Evolutionary conservation across 1,140 invertebrate species (phyloP).

Genomic region (Homarus americanus): DNA sequence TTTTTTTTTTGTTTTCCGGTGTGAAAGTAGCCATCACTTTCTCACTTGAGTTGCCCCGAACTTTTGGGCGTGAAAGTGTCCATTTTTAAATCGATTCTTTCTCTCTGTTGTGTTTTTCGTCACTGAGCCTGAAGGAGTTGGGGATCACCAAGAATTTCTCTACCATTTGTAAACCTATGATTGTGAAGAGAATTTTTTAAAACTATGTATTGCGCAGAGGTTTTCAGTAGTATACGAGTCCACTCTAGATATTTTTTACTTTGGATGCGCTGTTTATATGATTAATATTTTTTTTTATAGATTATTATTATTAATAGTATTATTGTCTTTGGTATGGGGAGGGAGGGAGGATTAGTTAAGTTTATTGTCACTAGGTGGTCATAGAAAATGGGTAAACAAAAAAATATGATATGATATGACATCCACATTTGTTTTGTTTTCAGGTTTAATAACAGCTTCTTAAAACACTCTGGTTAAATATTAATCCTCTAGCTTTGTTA

Average conservation of each 20-base stretch:
- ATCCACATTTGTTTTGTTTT: constrained; percentile 30
- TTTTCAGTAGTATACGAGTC: constrained; percentile 16
- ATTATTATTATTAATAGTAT: constrained; percentile 13
- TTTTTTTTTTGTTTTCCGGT: no score
- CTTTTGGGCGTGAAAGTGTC: background rate
- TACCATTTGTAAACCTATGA: constrained; percentile 64
- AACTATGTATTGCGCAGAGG: constrained; percentile 56
- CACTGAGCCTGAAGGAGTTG: constrained; percentile 44
- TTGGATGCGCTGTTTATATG: constrained; percentile 11
- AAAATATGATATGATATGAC: constrained; percentile 33
- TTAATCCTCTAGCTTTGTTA: background rate
- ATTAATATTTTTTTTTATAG: constrained; percentile 23
- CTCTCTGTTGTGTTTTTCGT: no score
- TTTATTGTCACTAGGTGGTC: constrained; percentile 24
- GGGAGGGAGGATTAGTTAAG: no score
- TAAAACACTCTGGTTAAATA: background rate
- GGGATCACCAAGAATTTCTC: constrained; percentile 25
- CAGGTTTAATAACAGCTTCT: background rate
- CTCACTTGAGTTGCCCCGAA: background rate
- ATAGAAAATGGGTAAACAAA: constrained; percentile 42
- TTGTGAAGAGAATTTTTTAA: constrained; percentile 53
- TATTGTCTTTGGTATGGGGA: constrained; percentile 54
- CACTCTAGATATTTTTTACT: constrained; percentile 12
- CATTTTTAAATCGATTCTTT: background rate
- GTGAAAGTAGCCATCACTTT: background rate